Conservation (phyloP, 2,888 invertebrate genomes). For the Eurytoma adleriae region DNA sequence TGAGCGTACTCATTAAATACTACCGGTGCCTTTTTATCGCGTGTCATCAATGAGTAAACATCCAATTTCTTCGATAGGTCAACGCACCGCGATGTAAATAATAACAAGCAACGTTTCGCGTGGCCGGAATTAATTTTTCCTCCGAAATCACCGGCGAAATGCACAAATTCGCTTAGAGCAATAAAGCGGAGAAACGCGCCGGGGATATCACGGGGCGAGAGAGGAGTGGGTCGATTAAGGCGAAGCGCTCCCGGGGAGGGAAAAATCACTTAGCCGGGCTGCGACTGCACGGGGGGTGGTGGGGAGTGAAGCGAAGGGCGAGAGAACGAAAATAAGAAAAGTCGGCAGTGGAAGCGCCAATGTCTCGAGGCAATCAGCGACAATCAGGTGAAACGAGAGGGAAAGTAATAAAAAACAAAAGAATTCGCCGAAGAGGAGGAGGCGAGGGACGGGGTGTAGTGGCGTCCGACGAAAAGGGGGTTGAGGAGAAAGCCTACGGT, state of each 20-base stretch:
- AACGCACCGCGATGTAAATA: no score
- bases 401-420: conserved; percentile 56
- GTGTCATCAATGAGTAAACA: no score
- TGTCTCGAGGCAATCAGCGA: conserved; percentile 48
- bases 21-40: no score
- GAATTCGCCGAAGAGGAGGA: neutral
- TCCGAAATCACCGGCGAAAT: neutral
- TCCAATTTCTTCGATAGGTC: no score
- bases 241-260: neutral
- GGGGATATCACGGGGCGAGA: neutral
- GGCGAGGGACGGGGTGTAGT: neutral
- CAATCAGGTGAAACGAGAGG: conserved; percentile 55
- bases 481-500: neutral
- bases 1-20: no score
- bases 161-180: neutral
- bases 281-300: neutral
- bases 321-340: conserved; percentile 68
- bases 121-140: neutral
- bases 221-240: neutral
- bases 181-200: conserved; percentile 17
- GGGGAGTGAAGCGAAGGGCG: conserved; percentile 67
- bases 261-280: conserved; percentile 27
- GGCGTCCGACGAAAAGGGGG: neutral
- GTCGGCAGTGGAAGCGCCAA: conserved; percentile 74
- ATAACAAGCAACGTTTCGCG: no score